A percentile compares a stretch with the other conserved stretches of the same genome.
Evolutionary conservation across 2,113 vertebrate genomes (phyloP).

Genomic region (rat (Rattus norvegicus)): DNA sequence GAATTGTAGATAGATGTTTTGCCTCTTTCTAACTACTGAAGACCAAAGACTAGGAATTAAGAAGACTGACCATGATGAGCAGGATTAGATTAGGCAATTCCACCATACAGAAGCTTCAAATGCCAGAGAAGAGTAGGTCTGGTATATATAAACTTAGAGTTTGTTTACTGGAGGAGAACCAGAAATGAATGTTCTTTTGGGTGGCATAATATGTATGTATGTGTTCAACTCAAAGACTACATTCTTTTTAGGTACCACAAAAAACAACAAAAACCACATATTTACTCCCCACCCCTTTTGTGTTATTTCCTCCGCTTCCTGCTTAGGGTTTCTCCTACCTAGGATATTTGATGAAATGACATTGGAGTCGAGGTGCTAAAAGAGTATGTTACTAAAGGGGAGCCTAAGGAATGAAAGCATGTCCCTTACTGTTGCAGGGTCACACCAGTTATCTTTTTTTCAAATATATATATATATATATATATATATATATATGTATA

Average conservation of each 20-base stretch:
- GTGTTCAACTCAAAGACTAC: constrained; percentile 21
- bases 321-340: not conserved
- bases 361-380: not conserved
- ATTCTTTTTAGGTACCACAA: constrained; percentile 63
- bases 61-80: not conserved
- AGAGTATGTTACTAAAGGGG: not conserved
- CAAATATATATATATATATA: too few relatives aligned
- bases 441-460: rapidly evolving
- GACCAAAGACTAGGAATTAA: not conserved
- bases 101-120: not conserved
- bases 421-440: too few relatives aligned
- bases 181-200: not conserved
- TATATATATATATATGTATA: too few relatives aligned
- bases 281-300: too few relatives aligned
- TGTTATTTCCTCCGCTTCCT: not conserved
- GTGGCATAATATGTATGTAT: not conserved
- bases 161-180: not conserved
- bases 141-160: not conserved
- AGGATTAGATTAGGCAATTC: not conserved
- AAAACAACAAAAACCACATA: not conserved
- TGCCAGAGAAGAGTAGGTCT: not conserved
- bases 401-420: not conserved
- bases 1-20: not conserved
- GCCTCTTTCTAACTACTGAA: not conserved
- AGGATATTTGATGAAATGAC: not conserved